Conservation (phyloP, 2,797 vertebrate species). For the Otus scops region DNA sequence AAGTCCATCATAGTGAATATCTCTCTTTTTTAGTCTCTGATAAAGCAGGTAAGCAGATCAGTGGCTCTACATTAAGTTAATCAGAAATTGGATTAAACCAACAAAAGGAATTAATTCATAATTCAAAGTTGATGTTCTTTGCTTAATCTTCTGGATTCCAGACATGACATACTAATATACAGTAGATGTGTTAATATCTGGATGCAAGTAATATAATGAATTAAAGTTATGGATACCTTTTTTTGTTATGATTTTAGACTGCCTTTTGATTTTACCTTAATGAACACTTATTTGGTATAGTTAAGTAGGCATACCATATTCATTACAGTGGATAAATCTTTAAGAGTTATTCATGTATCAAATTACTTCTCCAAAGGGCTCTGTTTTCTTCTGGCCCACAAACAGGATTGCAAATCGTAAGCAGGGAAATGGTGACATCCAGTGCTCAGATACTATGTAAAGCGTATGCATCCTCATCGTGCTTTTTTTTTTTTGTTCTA, state of each 20-base stretch:
- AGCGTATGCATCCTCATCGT: rapidly evolving
- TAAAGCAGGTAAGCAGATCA: neutral
- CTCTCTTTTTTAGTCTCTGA: neutral
- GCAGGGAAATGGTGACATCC: slow-evolving; percentile 30
- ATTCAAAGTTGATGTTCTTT: neutral
- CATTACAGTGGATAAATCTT: neutral
- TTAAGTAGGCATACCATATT: neutral
- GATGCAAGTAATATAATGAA: neutral
- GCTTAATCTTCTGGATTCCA: neutral
- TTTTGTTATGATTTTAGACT: rapidly evolving
- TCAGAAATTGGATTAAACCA: neutral
- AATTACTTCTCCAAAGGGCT: neutral
- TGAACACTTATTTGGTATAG: neutral
- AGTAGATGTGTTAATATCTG: neutral
- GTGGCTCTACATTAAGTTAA: neutral
- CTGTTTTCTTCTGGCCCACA: neutral
- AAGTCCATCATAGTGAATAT: neutral
- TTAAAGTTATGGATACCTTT: neutral
- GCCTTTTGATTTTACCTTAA: neutral
- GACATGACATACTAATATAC: neutral
- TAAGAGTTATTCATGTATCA: neutral
- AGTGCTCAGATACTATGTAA: neutral
- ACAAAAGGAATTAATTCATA: neutral
- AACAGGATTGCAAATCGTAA: neutral
- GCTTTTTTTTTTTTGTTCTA: neutral